Evolutionary conservation across 64 coral and sea anemone genomes (phyloP).

Genomic region (Montipora sp.): DNA sequence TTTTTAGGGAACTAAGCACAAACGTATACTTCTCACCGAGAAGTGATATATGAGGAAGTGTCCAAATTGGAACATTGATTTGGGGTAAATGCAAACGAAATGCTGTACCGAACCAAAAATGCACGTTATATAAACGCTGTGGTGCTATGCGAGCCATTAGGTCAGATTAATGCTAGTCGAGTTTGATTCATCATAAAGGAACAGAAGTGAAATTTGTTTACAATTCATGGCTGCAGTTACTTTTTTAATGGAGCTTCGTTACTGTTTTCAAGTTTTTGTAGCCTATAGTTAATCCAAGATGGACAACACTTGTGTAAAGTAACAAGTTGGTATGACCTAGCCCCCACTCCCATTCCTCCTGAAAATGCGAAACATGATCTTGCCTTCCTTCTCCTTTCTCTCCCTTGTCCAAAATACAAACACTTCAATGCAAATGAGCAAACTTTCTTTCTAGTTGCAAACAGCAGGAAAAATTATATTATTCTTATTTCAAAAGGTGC

Average conservation of each 20-base stretch:
- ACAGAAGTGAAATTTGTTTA: not conserved
- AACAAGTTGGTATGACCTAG: not conserved
- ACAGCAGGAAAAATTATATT: constrained; percentile 11
- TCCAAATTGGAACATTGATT: not conserved
- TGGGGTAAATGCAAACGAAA: not conserved
- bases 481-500: constrained; percentile 54
- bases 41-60: not conserved
- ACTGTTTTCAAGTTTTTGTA: not conserved
- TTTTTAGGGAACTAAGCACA: not conserved
- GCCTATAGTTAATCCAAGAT: not conserved
- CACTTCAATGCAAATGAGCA: constrained; percentile 23
- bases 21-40: not conserved
- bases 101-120: not conserved
- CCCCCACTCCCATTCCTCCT: not conserved
- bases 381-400: not conserved
- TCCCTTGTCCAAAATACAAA: not conserved
- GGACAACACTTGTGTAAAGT: not conserved
- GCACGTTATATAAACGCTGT: not conserved
- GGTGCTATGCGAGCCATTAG: too few species aligned
- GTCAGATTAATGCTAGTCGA: too few species aligned
- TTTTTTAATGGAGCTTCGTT: not conserved
- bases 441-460: constrained; percentile 37
- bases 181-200: too few species aligned
- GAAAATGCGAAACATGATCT: not conserved
- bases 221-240: not conserved